Conservation (phyloP, 2,888 invertebrate genomes). For the Bimastos eiseni region DNA sequence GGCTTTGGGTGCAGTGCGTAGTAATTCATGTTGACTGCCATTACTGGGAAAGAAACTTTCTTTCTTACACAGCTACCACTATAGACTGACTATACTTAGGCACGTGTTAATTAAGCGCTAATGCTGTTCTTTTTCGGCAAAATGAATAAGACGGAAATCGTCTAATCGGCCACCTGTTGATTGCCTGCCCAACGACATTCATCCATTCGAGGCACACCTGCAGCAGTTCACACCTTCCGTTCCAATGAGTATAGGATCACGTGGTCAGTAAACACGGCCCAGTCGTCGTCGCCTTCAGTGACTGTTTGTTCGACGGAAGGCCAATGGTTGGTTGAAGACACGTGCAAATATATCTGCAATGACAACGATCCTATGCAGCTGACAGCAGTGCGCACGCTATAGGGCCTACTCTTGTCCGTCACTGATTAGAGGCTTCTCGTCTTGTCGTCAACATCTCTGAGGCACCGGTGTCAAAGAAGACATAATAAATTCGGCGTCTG, state of each 20-base stretch:
- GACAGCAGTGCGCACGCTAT: neutral
- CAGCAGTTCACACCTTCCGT: constrained; percentile 5
- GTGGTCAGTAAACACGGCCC: too few relatives aligned
- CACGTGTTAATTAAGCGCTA: neutral
- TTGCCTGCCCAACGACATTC: neutral
- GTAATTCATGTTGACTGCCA: neutral
- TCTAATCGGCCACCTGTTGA: constrained; percentile 5
- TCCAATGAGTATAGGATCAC: neutral
- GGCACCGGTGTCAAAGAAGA: neutral
- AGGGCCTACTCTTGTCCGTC: neutral
- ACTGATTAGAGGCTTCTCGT: neutral
- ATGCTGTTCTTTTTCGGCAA: neutral
- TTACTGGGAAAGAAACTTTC: neutral
- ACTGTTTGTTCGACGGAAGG: neutral
- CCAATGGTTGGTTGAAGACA: neutral
- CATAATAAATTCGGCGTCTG: neutral
- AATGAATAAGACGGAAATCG: neutral
- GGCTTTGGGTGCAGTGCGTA: neutral
- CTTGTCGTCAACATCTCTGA: neutral
- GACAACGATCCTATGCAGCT: too few relatives aligned
- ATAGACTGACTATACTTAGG: neutral
- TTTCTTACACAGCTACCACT: neutral
- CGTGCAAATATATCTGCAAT: neutral
- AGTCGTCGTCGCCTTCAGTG: neutral
- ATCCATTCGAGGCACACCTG: neutral